phyloP scores from a whole-genome alignment of 2,888 invertebrate genomes.

The Trichogramma dendrolimi region DNA sequence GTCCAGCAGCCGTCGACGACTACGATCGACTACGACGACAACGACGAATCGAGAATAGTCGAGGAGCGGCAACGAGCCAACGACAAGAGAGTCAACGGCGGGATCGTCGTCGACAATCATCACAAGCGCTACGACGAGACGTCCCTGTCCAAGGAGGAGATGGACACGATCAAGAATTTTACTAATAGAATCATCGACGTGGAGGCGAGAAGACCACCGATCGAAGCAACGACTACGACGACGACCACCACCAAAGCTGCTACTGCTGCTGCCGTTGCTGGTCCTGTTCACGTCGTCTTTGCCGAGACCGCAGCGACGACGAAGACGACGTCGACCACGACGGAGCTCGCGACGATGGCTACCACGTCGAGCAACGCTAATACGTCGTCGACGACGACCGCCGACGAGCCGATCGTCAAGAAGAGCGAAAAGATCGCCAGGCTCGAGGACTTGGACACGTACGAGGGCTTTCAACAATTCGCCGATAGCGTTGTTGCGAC shows the following conservation, averaged over 20 bases:
- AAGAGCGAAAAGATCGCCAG: not conserved
- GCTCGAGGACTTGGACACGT: constrained; percentile 37
- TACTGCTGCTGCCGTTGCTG: not conserved
- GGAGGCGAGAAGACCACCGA: constrained; percentile 26
- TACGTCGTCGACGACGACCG: not conserved
- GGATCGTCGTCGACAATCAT: constrained; percentile 12
- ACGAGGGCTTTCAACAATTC: constrained; percentile 42
- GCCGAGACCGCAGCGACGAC: constrained; percentile 2
- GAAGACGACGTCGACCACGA: constrained; percentile 11
- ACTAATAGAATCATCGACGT: constrained; percentile 15
- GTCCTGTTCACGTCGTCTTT: too few relatives aligned
- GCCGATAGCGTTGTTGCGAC: constrained; percentile 37
- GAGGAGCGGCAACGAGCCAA: constrained; percentile 21
- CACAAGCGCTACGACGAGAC: constrained; percentile 34
- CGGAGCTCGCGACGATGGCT: constrained; percentile 3
- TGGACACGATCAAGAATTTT: not conserved
- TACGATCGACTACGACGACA: constrained; percentile 34
- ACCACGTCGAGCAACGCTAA: constrained; percentile 8
- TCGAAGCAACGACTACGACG: not conserved
- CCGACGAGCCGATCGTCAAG: constrained; percentile 8
- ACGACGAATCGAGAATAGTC: constrained; percentile 36
- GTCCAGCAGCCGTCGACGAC: too few relatives aligned
- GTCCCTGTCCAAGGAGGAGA: constrained; percentile 24
- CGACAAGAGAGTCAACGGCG: constrained; percentile 13
- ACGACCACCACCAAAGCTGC: constrained; percentile 10